Evolutionary conservation across 2,797 vertebrate genomes (phyloP), one percentile per base, ranked within the genome.

Genomic region (Euphonia xanthogaster): DNA sequence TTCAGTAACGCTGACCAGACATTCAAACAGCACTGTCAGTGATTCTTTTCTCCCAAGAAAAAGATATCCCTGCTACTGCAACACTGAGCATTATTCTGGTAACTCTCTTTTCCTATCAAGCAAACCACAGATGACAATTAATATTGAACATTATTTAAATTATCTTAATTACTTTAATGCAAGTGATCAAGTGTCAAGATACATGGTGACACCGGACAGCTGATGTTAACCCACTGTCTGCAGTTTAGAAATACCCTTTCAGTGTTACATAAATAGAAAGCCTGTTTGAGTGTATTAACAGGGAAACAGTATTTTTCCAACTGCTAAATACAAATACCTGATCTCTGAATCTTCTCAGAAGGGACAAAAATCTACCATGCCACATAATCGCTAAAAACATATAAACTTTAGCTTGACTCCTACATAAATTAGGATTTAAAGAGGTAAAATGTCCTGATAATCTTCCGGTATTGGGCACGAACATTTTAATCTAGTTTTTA

Each of bases 351-450:
- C 98, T 98, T 96, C 97, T 98, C 97, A 96, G 95, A 98, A 98
- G 65, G 96, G 97, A 97, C 96, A 20, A 98, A 98, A 98, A 98
- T 98, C 98, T 97, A 84, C 92, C 95, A 73, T 94, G 96, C 98
- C 93, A 85, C 97, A 97, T 99, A 99, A 99, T 97, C 90, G 19
- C 97, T 96, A 95, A 97, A 98, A 97, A 98, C 97, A 96, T 97
- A 97, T 97, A 98, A 98, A 98, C 96, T 97, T 98, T 97, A 98
- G 97, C 97, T 98, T 96, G 97, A 96, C 98, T 98, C 97, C 96
- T 97, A 90, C 96, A 98, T 98, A 98, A 98, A 98, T 98, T 98
- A 98, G 99, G 98, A 98, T 99, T 99, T 98, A 98, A 98, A 97
- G 98, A 97, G 98, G 98, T 98, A 98, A 98, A 98, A 98, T 98